Percentiles rank a stretch among this genome's conserved stretches.
Evolutionary conservation across 2,797 vertebrate genomes (phyloP).

Genomic region (Rhinophrynus dorsalis): DNA sequence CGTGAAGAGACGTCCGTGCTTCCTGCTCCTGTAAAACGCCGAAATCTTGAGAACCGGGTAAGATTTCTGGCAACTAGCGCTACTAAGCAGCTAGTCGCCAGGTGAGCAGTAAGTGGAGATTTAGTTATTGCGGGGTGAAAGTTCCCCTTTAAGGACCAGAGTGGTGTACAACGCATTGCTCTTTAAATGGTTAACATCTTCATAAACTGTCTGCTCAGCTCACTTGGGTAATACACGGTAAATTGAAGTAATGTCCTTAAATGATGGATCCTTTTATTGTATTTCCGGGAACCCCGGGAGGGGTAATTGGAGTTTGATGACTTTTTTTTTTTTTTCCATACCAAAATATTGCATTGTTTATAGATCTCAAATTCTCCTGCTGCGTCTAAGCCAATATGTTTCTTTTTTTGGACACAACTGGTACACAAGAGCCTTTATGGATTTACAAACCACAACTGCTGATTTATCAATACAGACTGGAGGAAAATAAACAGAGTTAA

Average conservation of each 20-base stretch:
- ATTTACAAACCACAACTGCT: slow-evolving; percentile 5
- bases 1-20: too few species aligned
- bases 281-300: slow-evolving; percentile 1
- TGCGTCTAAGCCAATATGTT: neutral
- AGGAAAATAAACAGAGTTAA: neutral
- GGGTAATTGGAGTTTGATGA: slow-evolving; percentile 20
- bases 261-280: slow-evolving; percentile 12
- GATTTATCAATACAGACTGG: slow-evolving; percentile 9
- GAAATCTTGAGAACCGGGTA: too few species aligned
- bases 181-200: neutral
- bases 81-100: too few species aligned
- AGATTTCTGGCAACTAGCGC: too few species aligned
- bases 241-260: neutral
- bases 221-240: neutral
- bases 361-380: neutral
- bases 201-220: slow-evolving; percentile 8
- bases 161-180: too few species aligned
- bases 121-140: too few species aligned
- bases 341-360: slow-evolving; percentile 29
- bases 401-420: neutral
- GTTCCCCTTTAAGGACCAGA: too few species aligned
- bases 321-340: neutral
- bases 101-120: too few species aligned
- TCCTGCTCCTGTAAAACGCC: too few species aligned
- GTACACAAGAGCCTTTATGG: neutral